phyloP scores from a whole-genome alignment of 2,888 invertebrate genomes.

The Meta bourneti region DNA sequence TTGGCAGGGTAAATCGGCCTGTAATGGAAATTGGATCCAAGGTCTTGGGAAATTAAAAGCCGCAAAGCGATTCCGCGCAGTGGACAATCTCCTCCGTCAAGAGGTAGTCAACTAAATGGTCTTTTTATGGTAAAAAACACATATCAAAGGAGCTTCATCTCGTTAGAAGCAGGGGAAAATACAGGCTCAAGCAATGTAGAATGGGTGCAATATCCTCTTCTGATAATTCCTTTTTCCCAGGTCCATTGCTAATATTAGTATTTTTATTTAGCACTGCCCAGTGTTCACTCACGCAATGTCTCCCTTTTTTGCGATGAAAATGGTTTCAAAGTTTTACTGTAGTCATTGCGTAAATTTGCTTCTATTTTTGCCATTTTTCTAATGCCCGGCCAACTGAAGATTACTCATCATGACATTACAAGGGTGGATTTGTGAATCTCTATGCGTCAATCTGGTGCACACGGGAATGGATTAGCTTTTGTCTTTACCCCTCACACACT shows the following conservation, averaged over 20 bases:
- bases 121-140: neutral
- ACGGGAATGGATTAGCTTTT: no score
- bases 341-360: no score
- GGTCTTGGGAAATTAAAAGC: constrained; percentile 34
- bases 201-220: neutral
- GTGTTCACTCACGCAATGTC: no score
- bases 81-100: neutral
- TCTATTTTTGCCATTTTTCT: no score
- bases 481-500: no score
- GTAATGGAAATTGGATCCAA: constrained; percentile 44
- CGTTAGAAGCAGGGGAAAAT: neutral
- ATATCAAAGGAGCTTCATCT: neutral
- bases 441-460: no score
- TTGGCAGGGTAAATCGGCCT: constrained; percentile 14
- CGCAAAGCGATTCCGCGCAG: neutral
- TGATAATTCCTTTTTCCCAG: neutral
- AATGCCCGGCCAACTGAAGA: no score
- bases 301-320: no score
- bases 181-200: neutral
- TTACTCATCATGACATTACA: no score
- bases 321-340: no score
- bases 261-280: no score
- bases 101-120: neutral
- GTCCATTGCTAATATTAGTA: neutral
- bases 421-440: no score